Conservation (phyloP, 2,888 invertebrate species). For the Lithophane semibrunnea region DNA sequence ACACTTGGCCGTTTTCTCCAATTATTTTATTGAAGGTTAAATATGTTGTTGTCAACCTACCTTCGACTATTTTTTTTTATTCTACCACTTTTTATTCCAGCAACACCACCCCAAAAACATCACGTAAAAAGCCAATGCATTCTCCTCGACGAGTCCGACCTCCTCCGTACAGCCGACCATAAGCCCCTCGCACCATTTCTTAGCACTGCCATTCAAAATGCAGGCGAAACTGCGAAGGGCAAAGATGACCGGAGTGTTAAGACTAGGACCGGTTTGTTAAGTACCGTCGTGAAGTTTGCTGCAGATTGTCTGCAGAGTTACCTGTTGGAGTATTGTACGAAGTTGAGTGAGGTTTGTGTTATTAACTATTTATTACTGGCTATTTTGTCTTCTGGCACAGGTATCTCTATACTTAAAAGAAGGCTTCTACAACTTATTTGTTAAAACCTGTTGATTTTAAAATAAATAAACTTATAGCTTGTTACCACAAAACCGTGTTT, state of each 20-base stretch:
- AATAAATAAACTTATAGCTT: no score
- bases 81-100: slow-evolving; percentile 69
- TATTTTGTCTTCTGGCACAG: not conserved
- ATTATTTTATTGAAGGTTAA: no score
- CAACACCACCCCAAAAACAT: slow-evolving; percentile 78
- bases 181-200: slow-evolving; percentile 52
- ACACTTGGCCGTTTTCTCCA: no score
- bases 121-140: slow-evolving; percentile 82
- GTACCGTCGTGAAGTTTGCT: slow-evolving; percentile 84
- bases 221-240: slow-evolving; percentile 52
- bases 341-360: slow-evolving; percentile 86
- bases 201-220: slow-evolving; percentile 2
- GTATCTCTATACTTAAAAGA: no score
- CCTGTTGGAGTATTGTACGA: slow-evolving; percentile 87
- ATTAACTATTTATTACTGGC: not conserved
- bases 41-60: no score
- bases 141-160: slow-evolving; percentile 78
- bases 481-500: no score
- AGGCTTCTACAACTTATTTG: no score
- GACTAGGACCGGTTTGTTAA: slow-evolving; percentile 80
- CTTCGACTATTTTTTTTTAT: no score
- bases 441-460: no score
- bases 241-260: slow-evolving; percentile 76
- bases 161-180: slow-evolving; percentile 68
- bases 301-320: slow-evolving; percentile 87